Evolutionary conservation across 1,140 invertebrate species (phyloP), one percentile per base, ranked within the genome.

Genomic region (Drosophila nasuta): DNA sequence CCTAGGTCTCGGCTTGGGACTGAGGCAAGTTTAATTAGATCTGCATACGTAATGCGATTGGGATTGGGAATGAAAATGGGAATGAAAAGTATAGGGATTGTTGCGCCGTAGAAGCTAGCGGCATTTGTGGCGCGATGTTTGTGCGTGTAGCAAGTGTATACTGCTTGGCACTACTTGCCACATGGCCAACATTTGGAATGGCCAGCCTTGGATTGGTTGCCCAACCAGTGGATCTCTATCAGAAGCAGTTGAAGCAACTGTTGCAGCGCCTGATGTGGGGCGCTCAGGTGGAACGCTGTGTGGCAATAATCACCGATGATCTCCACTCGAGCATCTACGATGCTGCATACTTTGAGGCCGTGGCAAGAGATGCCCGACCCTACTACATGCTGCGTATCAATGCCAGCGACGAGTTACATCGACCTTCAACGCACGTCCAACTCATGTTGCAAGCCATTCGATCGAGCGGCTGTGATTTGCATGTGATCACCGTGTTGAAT

Each of bases 401-500:
- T 25, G 95, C 96, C 35, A 94, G 93, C 28, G 96, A 96, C 82
- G 94, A 96, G 91, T 92, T 97, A 5, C 79, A 94, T 5, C 93
- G 94, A 1, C 96, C 96, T 1, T 94, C 94, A 56, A 93, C 91
- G 64, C 86, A 93, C 58, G 94, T 95, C 1, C 69, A 94, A 52
- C 92, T 93, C 58, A 93, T 95, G 3, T 87, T 97, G 33, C 78
- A 89, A 8, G 92, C 94, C 56, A 94, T 95, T 5, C 94, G 94
- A 77, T 93, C 93, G 75, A 93, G 94, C 15, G 95, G 95, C 13
- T 97, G 96, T 82, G 94, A 95, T 79, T 91, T 94, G 7, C 96
- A 96, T 80, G 85, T 97, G 48, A 95, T 97, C 74, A 93, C 97
- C 11, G 91, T 97, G n/a, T 92, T 95, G 1, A 97, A 97, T 92